Base-by-base conservation (phyloP, 1,140 invertebrate species). In the Drosophila oshimai region DNA sequence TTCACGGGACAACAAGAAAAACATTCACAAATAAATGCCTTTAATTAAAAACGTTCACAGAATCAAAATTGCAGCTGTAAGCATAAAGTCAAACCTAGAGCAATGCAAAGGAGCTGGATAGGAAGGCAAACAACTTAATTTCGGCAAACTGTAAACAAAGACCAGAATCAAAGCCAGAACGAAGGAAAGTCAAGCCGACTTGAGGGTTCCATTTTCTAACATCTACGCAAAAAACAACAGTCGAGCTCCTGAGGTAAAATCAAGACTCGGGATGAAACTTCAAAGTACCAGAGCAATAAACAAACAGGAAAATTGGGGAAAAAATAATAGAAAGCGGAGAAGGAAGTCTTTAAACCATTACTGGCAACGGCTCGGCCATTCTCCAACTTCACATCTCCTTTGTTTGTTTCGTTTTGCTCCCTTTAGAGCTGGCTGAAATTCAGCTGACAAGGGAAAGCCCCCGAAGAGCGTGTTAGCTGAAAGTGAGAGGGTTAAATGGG, bases 211-310 rank as follows among this genome's bases (percentile, higher is more conserved):
- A 61, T 74, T 80, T 74, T 57, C 65, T 53, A 74, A 60, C 70
- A 53, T 61, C 79, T 80, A 74, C 68, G 54, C 47, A 78, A 72
- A 57, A 57, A 68, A 57, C 75, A 79, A 60, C 20, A 24, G 22
- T 17, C 42, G 28, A 51, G 26, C 28, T 34, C 41, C 15, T 33
- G 45, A 7, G 28, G 12, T 18, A 24, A 60, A 61, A 37, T 26
- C 54, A 31, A 9, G 34, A 42, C 34, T 44, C 26, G 29, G n/a
- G 29, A 50, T 17, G 22, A 15, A 24, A 17, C 13, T 18, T 13
- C 18, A 9, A 20, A 49, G 41, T 17, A 12, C n/a, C 12, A 12
- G 22, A 6, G 10, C 31, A 17, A 26, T 64, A 31, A 46, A 61
- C 62, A 18, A 60, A 64, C 28, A 37, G 55, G 60, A 47, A 62